Conservation (phyloP, 2,113 vertebrate species). For the Calidris pygmaea region DNA sequence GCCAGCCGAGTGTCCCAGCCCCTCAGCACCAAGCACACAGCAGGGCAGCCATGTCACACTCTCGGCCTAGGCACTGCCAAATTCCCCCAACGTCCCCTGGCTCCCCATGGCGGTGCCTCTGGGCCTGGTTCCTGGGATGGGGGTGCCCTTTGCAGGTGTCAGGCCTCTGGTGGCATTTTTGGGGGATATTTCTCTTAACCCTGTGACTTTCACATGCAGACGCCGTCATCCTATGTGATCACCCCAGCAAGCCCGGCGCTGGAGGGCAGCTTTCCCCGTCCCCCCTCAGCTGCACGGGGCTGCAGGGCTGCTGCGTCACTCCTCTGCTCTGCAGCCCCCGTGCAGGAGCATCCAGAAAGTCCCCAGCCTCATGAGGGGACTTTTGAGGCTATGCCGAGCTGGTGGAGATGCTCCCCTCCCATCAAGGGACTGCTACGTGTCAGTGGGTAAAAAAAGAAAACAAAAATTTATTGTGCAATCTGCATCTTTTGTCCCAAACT, state of each 20-base stretch:
- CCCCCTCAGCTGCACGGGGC: not conserved
- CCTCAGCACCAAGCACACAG: not conserved
- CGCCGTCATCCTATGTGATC: fast-evolving
- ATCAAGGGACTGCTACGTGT: not conserved
- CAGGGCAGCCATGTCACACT: not conserved
- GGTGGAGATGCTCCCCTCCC: not conserved
- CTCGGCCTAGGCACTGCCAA: not conserved
- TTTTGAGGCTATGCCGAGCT: not conserved
- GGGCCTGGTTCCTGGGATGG: not conserved
- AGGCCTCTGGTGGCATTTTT: fast-evolving
- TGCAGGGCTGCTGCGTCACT: fast-evolving
- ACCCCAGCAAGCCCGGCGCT: not conserved
- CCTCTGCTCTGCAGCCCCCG: not conserved
- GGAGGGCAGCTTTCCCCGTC: not conserved
- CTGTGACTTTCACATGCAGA: not conserved
- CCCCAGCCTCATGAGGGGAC: fast-evolving
- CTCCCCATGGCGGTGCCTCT: not conserved
- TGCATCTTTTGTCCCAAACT: not conserved
- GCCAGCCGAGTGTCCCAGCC: fast-evolving
- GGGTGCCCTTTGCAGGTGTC: not conserved
- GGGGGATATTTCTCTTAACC: not conserved
- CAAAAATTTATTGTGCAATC: slow-evolving; percentile 43
- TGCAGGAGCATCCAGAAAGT: not conserved
- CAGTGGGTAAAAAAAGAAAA: not conserved
- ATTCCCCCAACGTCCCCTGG: fast-evolving